These are phyloP conservation scores for Eospalax fontanierii DNA, from an alignment of 2,797 vertebrate genomes.

Conservation along the genomic window DNA sequence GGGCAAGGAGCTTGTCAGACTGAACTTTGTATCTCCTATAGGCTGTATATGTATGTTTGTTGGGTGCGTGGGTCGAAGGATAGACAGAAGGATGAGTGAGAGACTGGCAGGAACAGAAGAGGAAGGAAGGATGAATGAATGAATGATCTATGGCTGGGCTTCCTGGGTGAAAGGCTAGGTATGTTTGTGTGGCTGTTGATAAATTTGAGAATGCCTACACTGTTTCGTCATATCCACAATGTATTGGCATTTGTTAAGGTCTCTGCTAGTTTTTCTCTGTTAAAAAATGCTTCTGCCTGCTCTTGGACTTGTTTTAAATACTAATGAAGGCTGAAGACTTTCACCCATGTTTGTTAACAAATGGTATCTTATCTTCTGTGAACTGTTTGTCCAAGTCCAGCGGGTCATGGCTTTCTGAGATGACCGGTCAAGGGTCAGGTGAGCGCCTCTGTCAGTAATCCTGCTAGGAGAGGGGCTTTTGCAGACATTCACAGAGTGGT, in stretches of 20 bases:
- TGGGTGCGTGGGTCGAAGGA: no score
- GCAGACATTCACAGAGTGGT: neutral
- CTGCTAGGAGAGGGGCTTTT: neutral
- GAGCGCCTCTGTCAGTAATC: neutral
- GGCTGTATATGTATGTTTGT: neutral
- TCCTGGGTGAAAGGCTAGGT: neutral
- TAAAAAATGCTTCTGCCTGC: neutral
- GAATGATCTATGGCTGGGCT: neutral
- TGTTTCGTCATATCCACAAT: neutral
- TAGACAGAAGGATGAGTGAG: neutral
- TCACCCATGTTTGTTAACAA: neutral
- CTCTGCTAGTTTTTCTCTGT: constrained; percentile 3
- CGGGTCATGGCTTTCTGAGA: constrained; percentile 63
- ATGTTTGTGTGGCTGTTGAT: neutral
- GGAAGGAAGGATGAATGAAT: neutral
- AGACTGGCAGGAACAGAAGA: neutral
- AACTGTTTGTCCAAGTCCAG: constrained; percentile 76
- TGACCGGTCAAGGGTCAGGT: neutral
- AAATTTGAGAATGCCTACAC: neutral
- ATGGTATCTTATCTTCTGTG: constrained; percentile 46
- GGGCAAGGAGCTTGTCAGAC: constrained; percentile 9
- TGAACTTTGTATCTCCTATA: neutral
- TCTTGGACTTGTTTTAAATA: constrained; percentile 22
- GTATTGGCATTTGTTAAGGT: constrained; percentile 13
- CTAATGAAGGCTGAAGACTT: constrained; percentile 23